phyloP scores from a whole-genome alignment of 2,888 invertebrate genomes.

The Aspidiotus rigidus region DNA sequence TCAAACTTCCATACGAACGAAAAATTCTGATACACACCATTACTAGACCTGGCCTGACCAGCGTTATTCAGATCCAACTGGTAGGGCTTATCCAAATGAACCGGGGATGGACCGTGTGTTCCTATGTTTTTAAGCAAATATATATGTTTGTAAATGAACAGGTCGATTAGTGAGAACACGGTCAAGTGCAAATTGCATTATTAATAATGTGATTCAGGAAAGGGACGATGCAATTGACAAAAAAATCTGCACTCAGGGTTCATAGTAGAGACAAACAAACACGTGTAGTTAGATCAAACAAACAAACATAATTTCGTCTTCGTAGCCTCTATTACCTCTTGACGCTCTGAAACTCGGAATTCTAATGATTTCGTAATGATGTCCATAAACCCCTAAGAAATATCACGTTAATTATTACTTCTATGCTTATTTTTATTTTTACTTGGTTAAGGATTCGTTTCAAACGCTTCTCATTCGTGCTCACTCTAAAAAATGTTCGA shows the following conservation, averaged over 20 bases:
- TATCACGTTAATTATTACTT: not conserved
- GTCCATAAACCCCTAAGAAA: conserved; percentile 24
- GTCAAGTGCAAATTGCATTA: too few relatives aligned
- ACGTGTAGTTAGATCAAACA: not conserved
- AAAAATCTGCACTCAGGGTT: not conserved
- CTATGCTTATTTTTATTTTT: too few relatives aligned
- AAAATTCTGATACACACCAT: conserved; percentile 55
- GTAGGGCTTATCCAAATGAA: conserved; percentile 56
- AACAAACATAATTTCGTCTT: not conserved
- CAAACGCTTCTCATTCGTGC: too few relatives aligned
- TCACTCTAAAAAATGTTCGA: too few relatives aligned
- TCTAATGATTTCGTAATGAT: conserved; percentile 27
- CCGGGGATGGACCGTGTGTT: conserved; percentile 52
- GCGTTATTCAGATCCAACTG: conserved; percentile 61
- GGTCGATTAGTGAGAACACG: too few relatives aligned
- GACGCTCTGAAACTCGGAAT: not conserved
- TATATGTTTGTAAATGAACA: conserved; percentile 34
- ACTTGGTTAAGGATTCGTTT: too few relatives aligned
- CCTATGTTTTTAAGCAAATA: conserved; percentile 41
- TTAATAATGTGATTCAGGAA: too few relatives aligned
- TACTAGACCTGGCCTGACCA: conserved; percentile 60
- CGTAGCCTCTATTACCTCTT: not conserved
- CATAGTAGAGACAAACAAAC: not conserved
- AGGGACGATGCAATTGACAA: too few relatives aligned
- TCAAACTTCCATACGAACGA: not conserved